Evolutionary conservation across 2,797 vertebrate genomes (phyloP).

Genomic region (Dryobates pubescens): DNA sequence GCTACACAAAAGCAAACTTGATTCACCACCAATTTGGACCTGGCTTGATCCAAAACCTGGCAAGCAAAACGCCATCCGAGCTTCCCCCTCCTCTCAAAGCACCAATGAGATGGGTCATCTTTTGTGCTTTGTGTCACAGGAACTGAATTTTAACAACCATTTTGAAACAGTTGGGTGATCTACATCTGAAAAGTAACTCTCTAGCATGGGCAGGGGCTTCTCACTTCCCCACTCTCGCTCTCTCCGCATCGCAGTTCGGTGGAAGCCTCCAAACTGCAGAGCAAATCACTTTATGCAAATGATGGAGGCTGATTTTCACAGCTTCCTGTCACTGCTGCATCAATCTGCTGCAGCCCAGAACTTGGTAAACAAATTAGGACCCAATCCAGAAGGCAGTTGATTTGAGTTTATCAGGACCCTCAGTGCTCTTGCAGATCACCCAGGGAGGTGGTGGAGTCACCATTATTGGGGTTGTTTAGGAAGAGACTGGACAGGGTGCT

Average conservation of each 20-base stretch:
- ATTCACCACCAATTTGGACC: neutral
- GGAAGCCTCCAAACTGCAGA: conserved; percentile 6
- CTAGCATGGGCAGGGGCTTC: neutral
- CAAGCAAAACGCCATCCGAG: neutral
- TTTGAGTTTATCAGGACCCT: neutral
- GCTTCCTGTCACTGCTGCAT: neutral
- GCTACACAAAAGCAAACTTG: neutral
- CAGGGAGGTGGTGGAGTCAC: too few relatives aligned
- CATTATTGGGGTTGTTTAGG: too few relatives aligned
- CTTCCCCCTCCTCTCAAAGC: neutral
- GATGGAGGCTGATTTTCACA: neutral
- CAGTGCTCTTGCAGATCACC: neutral
- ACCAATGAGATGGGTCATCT: neutral
- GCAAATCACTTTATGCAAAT: neutral
- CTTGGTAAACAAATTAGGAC: neutral
- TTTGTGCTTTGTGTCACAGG: neutral
- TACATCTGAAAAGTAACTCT: neutral
- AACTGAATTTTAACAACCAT: neutral
- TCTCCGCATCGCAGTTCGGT: neutral
- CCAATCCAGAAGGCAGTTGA: neutral
- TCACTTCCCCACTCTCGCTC: neutral
- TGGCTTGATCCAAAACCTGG: neutral
- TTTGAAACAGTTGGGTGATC: conserved; percentile 33
- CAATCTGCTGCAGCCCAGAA: neutral
- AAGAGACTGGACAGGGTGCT: too few relatives aligned